Conservation (phyloP, 2,888 invertebrate genomes). For the Eretmocerus hayati region DNA sequence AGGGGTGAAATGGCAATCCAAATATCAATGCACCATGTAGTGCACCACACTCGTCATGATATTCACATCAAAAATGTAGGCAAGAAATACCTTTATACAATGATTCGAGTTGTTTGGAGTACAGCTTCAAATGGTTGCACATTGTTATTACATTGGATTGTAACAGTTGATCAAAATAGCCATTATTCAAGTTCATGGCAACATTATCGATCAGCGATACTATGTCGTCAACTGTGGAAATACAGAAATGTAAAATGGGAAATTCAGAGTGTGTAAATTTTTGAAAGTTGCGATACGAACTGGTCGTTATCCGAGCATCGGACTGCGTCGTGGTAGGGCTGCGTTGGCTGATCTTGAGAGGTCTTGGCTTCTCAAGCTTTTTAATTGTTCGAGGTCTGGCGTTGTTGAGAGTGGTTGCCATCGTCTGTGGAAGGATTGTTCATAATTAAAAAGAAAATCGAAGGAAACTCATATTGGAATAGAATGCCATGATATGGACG, state of each 20-base stretch:
- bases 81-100: conserved; percentile 57
- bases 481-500: too few relatives aligned
- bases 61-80: neutral
- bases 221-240: conserved; percentile 57
- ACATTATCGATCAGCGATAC: conserved; percentile 78
- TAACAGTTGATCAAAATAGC: conserved; percentile 62
- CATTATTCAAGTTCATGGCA: conserved; percentile 68
- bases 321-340: conserved; percentile 35
- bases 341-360: conserved; percentile 52
- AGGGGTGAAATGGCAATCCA: neutral
- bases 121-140: conserved; percentile 71
- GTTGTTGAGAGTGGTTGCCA: conserved; percentile 19
- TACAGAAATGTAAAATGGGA: neutral
- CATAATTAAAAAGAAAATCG: neutral
- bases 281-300: conserved; percentile 24
- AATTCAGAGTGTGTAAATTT: neutral
- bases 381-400: conserved; percentile 55
- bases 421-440: conserved; percentile 17
- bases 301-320: conserved; percentile 41
- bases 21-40: too few relatives aligned
- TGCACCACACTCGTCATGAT: too few relatives aligned
- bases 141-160: conserved; percentile 70
- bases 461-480: too few relatives aligned
- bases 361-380: conserved; percentile 69
- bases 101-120: conserved; percentile 69